Evolutionary conservation across 1,140 invertebrate genomes (phyloP), one percentile per base, ranked within the genome.

Genomic region (Drosophila jambulina): DNA sequence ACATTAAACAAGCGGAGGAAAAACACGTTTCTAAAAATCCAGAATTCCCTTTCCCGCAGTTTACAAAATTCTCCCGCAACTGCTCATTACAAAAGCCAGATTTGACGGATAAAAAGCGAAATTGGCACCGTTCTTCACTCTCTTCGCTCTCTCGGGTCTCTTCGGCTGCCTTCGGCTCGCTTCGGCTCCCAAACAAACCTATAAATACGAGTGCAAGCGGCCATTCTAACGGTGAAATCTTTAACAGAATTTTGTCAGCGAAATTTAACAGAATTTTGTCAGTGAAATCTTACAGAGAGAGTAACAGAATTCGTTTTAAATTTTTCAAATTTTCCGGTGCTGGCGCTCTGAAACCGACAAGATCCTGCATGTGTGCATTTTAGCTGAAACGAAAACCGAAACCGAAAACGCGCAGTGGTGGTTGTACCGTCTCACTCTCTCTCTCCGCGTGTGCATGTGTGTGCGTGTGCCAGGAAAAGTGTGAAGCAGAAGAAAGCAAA

Each of bases 401-500:
- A 63, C 57, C 62, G 79, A 80, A 45, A 69, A 45, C 48, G 38
- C 56, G 62, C 62, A 84, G 71, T 80, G 77, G 81, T 83, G 81
- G 79, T 77, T 82, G 79, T 82, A 76, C 68, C 76, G 74, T 57
- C 75, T 82, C 61, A 74, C 69, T 76, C 67, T 80, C 48, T 80
- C 57, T 68, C 46, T 79, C 71, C 84, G 60, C 72, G 57, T 59
- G 82, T 86, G 75, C 75, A 48, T 70, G 38, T 76, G 78, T 75
- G 48, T 77, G 57, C 56, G 71, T 72, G 72, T 76, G 72, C 71
- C 82, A 87, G 83, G 83, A 87, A 86, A 87, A 87, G 85, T 90
- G 80, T 78, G 58, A 83, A 88, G 84, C 74, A 75, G 77, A 67
- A 67, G 64, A 77, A 88, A 90, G 78, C 34, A 87, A 56, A 65